These are phyloP conservation scores for Drosophila parabipectinata DNA, from an alignment of 1,140 invertebrate species.

Conservation along the genomic window DNA sequence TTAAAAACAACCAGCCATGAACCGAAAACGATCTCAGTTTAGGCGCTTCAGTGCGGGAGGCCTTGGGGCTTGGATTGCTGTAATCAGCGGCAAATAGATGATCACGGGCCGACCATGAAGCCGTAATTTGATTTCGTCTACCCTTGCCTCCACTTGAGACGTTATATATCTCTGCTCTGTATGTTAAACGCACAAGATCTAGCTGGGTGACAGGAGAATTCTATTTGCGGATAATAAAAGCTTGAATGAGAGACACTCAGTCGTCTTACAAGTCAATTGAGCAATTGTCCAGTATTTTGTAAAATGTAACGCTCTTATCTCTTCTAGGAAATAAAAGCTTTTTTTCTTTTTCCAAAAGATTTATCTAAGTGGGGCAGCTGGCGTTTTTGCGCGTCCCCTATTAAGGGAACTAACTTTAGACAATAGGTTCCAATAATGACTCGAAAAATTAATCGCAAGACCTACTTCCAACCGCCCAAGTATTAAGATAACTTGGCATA, in stretches of 20 bases:
- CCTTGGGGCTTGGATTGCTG: slow-evolving; percentile 30
- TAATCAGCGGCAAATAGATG: slow-evolving; percentile 37
- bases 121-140: slow-evolving; percentile 51
- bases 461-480: too few species aligned
- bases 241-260: slow-evolving; percentile 36
- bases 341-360: slow-evolving; percentile 16
- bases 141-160: slow-evolving; percentile 49
- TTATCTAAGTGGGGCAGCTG: slow-evolving; percentile 27
- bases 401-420: not conserved
- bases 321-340: slow-evolving; percentile 27
- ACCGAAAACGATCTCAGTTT: slow-evolving; percentile 3
- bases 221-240: slow-evolving; percentile 47
- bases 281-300: slow-evolving; percentile 11
- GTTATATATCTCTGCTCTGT: slow-evolving; percentile 33
- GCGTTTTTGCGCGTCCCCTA: slow-evolving; percentile 10
- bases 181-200: slow-evolving; percentile 2
- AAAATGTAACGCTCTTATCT: slow-evolving; percentile 20
- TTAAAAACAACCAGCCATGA: slow-evolving; percentile 6
- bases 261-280: slow-evolving; percentile 11
- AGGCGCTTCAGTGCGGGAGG: not conserved
- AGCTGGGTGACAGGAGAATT: slow-evolving; percentile 27
- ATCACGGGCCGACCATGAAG: slow-evolving; percentile 28
- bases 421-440: not conserved
- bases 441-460: not conserved
- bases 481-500: slow-evolving; percentile 2